Base-by-base conservation (phyloP, 2,113 vertebrate species). In the Sinocyclocheilus grahami region DNA sequence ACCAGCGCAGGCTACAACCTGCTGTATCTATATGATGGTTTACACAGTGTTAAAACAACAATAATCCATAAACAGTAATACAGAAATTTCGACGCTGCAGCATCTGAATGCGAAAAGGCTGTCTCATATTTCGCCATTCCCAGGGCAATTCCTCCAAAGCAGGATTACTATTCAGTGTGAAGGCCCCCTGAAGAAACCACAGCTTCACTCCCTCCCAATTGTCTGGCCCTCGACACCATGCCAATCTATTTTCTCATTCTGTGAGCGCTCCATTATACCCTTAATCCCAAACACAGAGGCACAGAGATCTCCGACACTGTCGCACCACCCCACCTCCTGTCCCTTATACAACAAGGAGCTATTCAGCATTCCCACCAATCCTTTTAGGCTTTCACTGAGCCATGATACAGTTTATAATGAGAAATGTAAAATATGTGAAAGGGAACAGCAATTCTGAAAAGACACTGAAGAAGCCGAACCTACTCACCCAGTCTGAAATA, bases 241-340 rank as follows among this genome's bases (percentile, higher is more conserved):
- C 75, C 80, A 69, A 80, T 86, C 88, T 86, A 87, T 89, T 86
- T 80, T 89, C 86, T 87, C 37, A 76, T 75, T 77, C 62, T 58
- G 46, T 60, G 83, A 83, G 86, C 75, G 72, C 75, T 80, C 84
- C 86, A 86, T 90, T 90, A 88, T 90, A 87, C 42, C 53, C 87
- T 72, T 90, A 86, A 80, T 87, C 87, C 85, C n/a, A 55, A 84
- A 82, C 83, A 90, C 83, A 79, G 85, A 78, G 84, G 67, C 83
- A 62, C 67, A 80, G 86, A 71, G 39, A 77, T 82, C 53, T 86
- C 53, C 8, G 62, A 76, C 86, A 85, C 80, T 42, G 76, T 76
- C 84, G 53, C 60, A 80, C 48, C 48, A 18, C 75, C 74, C 84
- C 87, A 85, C 87, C 83, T 87, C 83, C 80, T 81, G 81, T 84